Conservation (phyloP, 2,888 invertebrate species). For the Athrips mouffetella region DNA sequence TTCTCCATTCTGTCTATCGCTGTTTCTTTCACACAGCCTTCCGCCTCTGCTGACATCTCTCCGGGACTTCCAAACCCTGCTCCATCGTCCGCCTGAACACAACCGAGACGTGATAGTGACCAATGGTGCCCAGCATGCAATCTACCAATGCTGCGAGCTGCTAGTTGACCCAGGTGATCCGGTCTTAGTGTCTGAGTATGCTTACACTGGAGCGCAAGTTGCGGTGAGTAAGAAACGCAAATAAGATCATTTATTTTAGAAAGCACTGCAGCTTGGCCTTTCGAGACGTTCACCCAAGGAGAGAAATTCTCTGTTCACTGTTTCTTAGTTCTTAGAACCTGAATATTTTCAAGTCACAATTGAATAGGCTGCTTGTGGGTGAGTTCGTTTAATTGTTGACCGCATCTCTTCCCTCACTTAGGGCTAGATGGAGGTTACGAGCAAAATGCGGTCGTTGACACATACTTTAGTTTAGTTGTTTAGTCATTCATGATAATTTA, state of each 20-base stretch:
- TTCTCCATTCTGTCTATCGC: not conserved
- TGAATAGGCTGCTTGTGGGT: no score
- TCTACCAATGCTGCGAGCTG: constrained; percentile 86
- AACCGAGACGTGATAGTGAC: constrained; percentile 82
- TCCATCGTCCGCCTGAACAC: constrained; percentile 82
- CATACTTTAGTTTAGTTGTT: no score
- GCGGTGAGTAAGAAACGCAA: constrained; percentile 75
- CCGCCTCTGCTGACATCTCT: constrained; percentile 78
- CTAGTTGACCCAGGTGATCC: constrained; percentile 83
- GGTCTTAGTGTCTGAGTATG: constrained; percentile 83
- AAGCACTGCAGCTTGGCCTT: no score
- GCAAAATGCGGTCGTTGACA: no score
- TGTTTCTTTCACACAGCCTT: constrained; percentile 53
- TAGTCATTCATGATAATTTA: no score
- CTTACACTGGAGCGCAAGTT: constrained; percentile 84
- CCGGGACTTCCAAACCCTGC: constrained; percentile 78
- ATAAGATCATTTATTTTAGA: not conserved
- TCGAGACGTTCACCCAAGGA: no score
- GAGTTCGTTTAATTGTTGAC: no score
- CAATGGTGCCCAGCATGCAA: constrained; percentile 87
- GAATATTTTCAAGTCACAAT: no score
- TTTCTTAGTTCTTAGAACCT: no score
- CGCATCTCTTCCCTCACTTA: no score
- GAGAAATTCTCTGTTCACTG: no score
- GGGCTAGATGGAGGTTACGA: no score